phyloP scores from a whole-genome alignment of 2,888 invertebrate species.

The Eristalinus sepulchralis region DNA sequence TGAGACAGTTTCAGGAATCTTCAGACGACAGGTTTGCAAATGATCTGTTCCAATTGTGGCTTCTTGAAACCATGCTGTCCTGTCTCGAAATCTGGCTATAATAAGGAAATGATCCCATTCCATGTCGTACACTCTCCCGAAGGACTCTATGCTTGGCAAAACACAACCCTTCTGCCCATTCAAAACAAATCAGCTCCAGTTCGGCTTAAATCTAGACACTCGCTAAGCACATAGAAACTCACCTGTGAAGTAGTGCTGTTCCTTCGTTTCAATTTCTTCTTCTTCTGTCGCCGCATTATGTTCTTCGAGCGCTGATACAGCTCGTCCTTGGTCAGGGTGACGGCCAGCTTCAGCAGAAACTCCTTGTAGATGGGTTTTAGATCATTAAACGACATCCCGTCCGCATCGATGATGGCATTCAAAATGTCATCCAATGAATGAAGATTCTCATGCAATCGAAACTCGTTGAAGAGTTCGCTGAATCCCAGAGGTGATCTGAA shows the following conservation, averaged over 20 bases:
- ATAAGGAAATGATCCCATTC: too few relatives aligned
- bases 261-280: conserved; percentile 84
- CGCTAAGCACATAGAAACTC: not conserved
- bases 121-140: too few relatives aligned
- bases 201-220: too few relatives aligned
- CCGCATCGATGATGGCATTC: conserved; percentile 93
- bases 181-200: too few relatives aligned
- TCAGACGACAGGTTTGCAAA: too few relatives aligned
- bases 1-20: too few relatives aligned
- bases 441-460: conserved; percentile 92
- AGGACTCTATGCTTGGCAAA: too few relatives aligned
- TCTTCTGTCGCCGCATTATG: conserved; percentile 92
- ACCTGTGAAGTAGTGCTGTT: conserved; percentile 79
- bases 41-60: too few relatives aligned
- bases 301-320: conserved; percentile 93
- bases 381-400: conserved; percentile 96
- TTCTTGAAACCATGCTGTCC: too few relatives aligned
- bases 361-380: conserved; percentile 95
- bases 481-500: conserved; percentile 91
- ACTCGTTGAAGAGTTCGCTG: conserved; percentile 93
- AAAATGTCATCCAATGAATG: conserved; percentile 94
- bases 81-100: too few relatives aligned
- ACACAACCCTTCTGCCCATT: too few relatives aligned
- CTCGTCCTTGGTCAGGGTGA: conserved; percentile 95
- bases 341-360: conserved; percentile 91